Base-by-base conservation (phyloP, 2,113 vertebrate genomes). In the Oriolus oriolus region DNA sequence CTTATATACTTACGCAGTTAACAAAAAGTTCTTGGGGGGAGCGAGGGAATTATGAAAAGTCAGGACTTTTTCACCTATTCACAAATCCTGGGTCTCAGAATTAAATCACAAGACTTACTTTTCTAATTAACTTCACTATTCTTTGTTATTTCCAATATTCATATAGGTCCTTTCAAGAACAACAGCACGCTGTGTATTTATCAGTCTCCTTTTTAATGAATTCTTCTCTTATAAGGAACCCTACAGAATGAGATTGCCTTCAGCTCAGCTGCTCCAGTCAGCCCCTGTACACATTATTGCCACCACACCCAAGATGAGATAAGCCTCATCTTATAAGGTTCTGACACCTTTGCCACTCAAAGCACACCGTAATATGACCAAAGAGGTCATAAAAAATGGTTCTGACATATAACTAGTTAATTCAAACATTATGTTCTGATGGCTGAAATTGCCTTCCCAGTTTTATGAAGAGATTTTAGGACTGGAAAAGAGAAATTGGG, bases 1-100 rank as follows among this genome's bases (percentile, higher is more conserved):
- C 41, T 49, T 41, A 27, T 2, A 21, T 1, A 30, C 8, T n/a
- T 45, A 9, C 0, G 4, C 7, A 59, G 24, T 26, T 39, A 64
- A 35, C 4, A 60, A 11, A 41, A 81, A 44, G 45, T 44, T 91
- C 4, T 10, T 39, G 17, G 13, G 16, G 4, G 54, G 4, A 41
- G 13, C 28, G 28, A 14, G 13, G 13, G 9, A 73, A 31, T 7
- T 13, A 37, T 0, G 5, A n/a, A 8, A 50, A 77, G 8, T 35
- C 28, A 31, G 6, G 35, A 39, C 21, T 45, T 50, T 39, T n/a
- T 31, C 21, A 74, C 10, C 42, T 27, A 10, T 26, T 63, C 7
- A 11, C 44, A 73, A 64, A 39, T 68, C 59, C 33, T 13, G 11
- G 2, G 7, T 85, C 37, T 64, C 54, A 68, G 52, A 35, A 47